Evolutionary conservation across 2,888 invertebrate genomes (phyloP).

Genomic region (Latrodectus elegans): DNA sequence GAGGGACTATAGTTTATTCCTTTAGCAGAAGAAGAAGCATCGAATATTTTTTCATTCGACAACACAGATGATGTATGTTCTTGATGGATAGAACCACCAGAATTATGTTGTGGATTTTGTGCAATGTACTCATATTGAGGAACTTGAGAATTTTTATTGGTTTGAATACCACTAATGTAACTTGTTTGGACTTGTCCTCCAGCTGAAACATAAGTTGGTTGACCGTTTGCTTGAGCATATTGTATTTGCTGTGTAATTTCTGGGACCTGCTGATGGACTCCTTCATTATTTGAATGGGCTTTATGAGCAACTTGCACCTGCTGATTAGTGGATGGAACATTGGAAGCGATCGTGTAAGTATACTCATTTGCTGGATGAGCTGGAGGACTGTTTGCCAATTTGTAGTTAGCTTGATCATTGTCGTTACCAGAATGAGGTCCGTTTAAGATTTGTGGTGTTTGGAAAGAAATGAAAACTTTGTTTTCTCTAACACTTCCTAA

Average conservation of each 20-base stretch:
- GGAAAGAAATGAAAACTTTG: constrained; percentile 1
- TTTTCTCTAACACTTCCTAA: not conserved
- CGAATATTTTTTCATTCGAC: not conserved
- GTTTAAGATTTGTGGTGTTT: constrained; percentile 24
- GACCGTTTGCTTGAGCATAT: constrained; percentile 21
- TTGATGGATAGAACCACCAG: too few species aligned
- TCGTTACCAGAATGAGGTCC: not conserved
- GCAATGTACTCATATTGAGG: not conserved
- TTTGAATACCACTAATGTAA: not conserved
- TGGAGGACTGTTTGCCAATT: constrained; percentile 8
- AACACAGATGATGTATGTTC: not conserved
- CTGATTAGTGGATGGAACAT: constrained; percentile 1
- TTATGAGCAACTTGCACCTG: constrained; percentile 1
- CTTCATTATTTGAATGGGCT: not conserved
- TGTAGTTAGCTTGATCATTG: not conserved
- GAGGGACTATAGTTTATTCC: constrained; percentile 36
- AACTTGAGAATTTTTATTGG: not conserved
- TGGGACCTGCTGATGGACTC: too few species aligned
- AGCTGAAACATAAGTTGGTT: constrained; percentile 3
- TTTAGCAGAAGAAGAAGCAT: constrained; percentile 50
- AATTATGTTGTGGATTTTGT: not conserved
- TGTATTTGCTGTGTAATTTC: not conserved
- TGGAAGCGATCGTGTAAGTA: not conserved
- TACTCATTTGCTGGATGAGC: not conserved
- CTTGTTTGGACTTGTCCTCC: constrained; percentile 1